A percentile compares a stretch with the other conserved stretches of the same genome.
Conservation (phyloP, 2,888 invertebrate species). For the Drosophila siamana region DNA sequence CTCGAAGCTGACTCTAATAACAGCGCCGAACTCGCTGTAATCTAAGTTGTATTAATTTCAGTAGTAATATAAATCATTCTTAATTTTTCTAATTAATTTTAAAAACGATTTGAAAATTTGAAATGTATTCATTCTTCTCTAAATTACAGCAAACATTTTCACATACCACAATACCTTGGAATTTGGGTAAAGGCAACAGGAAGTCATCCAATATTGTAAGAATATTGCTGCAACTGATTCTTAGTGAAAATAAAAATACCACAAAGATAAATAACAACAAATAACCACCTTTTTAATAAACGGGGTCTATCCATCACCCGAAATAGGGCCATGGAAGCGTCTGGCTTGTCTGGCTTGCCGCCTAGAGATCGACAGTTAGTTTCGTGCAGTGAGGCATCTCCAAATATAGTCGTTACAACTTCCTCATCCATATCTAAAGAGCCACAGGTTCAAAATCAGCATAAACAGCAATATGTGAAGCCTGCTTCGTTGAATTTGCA, state of each 20-base stretch:
- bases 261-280: not conserved
- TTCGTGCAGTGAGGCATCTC: constrained; percentile 54
- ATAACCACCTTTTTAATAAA: not conserved
- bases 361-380: constrained; percentile 83
- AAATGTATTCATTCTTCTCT: not conserved
- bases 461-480: constrained; percentile 50
- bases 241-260: no score
- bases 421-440: constrained; percentile 7
- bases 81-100: no score
- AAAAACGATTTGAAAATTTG: no score
- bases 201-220: not conserved
- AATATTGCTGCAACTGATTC: not conserved
- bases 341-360: constrained; percentile 78
- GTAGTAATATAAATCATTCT: no score
- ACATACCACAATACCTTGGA: not conserved
- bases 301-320: not conserved
- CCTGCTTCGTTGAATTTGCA: constrained; percentile 53
- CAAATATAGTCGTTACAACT: constrained; percentile 3
- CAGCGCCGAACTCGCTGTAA: no score
- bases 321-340: constrained; percentile 83
- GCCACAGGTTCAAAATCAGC: constrained; percentile 12
- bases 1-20: no score
- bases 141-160: constrained; percentile 28
- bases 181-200: not conserved
- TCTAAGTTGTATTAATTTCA: no score